Conservation (phyloP, 2,113 vertebrate genomes). For the Podiceps cristatus region DNA sequence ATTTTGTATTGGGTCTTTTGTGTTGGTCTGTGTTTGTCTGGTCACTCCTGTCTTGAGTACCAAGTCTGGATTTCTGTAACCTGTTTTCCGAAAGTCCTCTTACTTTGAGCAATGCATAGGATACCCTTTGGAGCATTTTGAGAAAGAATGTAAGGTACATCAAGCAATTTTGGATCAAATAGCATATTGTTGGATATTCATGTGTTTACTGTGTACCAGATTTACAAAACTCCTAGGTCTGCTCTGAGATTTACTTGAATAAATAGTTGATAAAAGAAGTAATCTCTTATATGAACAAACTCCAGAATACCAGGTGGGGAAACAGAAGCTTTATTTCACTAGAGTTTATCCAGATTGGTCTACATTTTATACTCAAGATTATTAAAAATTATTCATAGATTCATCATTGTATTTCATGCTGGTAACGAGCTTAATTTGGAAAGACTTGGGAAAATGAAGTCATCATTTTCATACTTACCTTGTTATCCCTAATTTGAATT, state of each 20-base stretch:
- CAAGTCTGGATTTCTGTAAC: background rate
- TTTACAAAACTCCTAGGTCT: constrained; percentile 12
- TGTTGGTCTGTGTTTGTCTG: background rate
- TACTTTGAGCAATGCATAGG: background rate
- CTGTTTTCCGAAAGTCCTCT: background rate
- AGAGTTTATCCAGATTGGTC: constrained; percentile 50
- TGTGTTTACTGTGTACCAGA: background rate
- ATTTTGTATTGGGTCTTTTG: background rate
- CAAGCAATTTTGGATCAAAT: constrained; percentile 24
- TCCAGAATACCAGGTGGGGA: constrained; percentile 36
- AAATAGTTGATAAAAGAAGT: constrained; percentile 62
- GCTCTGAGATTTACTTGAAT: constrained; percentile 48
- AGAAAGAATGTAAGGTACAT: background rate
- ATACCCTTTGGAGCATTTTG: background rate
- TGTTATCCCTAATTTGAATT: constrained; percentile 68
- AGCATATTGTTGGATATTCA: constrained; percentile 22
- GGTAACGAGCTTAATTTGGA: constrained; percentile 62
- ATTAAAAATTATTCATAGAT: constrained; percentile 69
- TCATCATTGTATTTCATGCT: constrained; percentile 61
- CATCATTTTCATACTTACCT: constrained; percentile 51
- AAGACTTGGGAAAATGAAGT: constrained; percentile 59
- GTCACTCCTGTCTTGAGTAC: background rate
- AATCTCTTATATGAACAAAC: constrained; percentile 25
- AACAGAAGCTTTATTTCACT: constrained; percentile 49
- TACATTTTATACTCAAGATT: constrained; percentile 57